A percentile compares a stretch with the other conserved stretches of the same genome.
phyloP scores from a whole-genome alignment of 2,888 invertebrate species.

The Drosophila emarginata region DNA sequence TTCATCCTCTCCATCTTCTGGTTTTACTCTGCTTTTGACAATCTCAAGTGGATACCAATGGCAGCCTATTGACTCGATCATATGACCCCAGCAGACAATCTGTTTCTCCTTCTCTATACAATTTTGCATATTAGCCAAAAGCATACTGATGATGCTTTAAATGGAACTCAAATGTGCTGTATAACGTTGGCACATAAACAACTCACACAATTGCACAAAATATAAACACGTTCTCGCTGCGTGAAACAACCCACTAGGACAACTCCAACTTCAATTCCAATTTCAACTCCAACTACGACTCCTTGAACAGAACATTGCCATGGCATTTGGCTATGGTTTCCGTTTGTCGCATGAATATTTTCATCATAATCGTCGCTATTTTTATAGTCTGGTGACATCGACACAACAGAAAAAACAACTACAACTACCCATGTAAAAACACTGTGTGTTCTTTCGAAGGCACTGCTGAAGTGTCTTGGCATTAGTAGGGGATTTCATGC shows the following conservation, averaged over 20 bases:
- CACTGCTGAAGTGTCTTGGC: conserved; percentile 37
- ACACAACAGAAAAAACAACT: not conserved
- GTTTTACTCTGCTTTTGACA: conserved; percentile 4
- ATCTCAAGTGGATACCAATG: conserved; percentile 22
- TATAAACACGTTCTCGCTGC: conserved; percentile 9
- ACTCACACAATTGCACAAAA: conserved; percentile 25
- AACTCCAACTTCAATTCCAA: not conserved
- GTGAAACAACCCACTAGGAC: not conserved
- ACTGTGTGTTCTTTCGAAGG: not conserved
- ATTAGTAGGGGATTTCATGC: conserved; percentile 45
- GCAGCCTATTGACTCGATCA: not conserved
- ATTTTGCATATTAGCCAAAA: conserved; percentile 44
- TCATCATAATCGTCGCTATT: conserved; percentile 75
- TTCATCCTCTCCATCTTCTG: no score
- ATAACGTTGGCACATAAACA: conserved; percentile 71
- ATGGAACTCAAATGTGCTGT: conserved; percentile 72
- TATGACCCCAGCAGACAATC: not conserved
- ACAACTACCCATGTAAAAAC: conserved; percentile 17
- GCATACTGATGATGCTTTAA: conserved; percentile 59
- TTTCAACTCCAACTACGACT: conserved; percentile 5
- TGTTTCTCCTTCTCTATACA: no score
- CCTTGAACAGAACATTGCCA: conserved; percentile 39
- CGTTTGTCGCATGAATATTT: conserved; percentile 75
- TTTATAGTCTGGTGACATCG: conserved; percentile 57
- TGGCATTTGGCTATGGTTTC: conserved; percentile 49